Percentiles rank a stretch among this genome's conserved stretches.
These are phyloP conservation scores for Chaetophractus vellerosus DNA, from an alignment of 2,797 vertebrate genomes.

Conservation along the genomic window DNA sequence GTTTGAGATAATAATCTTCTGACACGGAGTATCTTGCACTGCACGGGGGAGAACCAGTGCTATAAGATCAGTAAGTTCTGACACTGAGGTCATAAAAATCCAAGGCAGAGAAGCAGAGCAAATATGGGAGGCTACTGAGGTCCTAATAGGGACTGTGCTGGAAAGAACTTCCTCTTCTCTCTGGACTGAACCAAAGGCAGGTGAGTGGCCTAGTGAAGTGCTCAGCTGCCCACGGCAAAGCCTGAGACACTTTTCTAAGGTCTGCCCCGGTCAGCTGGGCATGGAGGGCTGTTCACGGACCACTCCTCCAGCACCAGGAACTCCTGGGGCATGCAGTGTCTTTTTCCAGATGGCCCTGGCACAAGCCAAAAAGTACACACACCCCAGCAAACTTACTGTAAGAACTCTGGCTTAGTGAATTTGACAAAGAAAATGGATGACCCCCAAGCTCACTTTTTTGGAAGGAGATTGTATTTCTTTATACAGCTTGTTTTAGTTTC, in stretches of 20 bases:
- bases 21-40: rapidly evolving
- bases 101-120: too few relatives aligned
- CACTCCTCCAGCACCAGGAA: background rate
- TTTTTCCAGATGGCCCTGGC: background rate
- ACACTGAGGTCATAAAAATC: background rate
- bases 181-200: too few relatives aligned
- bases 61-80: background rate
- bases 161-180: too few relatives aligned
- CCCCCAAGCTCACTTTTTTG: background rate
- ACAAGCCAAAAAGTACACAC: too few relatives aligned
- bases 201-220: too few relatives aligned
- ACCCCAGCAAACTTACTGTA: background rate
- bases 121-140: too few relatives aligned
- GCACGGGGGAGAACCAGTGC: too few relatives aligned
- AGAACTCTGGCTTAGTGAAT: background rate
- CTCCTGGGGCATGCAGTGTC: too few relatives aligned
- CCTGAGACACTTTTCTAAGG: too few relatives aligned
- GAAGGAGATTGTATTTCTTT: background rate
- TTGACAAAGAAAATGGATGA: background rate
- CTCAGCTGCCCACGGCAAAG: too few relatives aligned
- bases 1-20: background rate
- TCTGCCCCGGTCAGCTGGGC: rapidly evolving
- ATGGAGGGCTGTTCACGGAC: background rate
- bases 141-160: too few relatives aligned
- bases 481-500: too few relatives aligned